phyloP scores from a whole-genome alignment of 2,797 vertebrate genomes.

The Nyctalus aviator region DNA sequence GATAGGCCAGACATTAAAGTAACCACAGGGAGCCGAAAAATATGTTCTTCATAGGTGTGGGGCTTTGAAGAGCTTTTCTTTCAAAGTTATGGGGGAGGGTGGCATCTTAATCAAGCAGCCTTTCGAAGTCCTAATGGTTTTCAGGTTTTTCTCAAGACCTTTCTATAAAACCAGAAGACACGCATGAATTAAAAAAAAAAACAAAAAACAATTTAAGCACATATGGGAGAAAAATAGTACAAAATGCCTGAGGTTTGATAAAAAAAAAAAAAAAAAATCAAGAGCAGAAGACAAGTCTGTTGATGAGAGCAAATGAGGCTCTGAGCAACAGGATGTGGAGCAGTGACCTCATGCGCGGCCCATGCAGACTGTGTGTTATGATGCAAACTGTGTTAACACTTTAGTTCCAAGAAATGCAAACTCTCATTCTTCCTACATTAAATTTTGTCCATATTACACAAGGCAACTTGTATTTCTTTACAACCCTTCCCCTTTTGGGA shows the following conservation, averaged over 20 bases:
- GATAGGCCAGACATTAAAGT: conserved; percentile 78
- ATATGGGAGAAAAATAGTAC: conserved; percentile 60
- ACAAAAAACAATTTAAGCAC: conserved; percentile 55
- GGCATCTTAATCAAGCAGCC: conserved; percentile 70
- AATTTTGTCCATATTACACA: neutral
- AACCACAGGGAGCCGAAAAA: conserved; percentile 74
- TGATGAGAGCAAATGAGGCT: conserved; percentile 28
- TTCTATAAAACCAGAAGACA: conserved; percentile 56
- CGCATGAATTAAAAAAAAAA: neutral
- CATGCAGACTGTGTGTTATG: neutral
- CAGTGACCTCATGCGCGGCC: neutral
- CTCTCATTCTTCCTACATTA: neutral
- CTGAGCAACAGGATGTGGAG: fast-evolving
- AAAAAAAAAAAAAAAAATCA: conserved; percentile 51
- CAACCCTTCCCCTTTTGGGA: neutral
- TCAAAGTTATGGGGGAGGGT: conserved; percentile 59
- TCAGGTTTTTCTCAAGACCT: conserved; percentile 71
- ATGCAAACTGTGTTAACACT: neutral
- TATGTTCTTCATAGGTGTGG: conserved; percentile 56
- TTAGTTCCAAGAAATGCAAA: neutral
- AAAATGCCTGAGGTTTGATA: conserved; percentile 42
- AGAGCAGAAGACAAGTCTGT: neutral
- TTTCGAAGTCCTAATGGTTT: conserved; percentile 70
- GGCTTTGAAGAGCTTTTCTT: conserved; percentile 76
- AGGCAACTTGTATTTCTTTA: neutral